Evolutionary conservation across 1,140 invertebrate genomes (phyloP).

Genomic region (Oncopodura yosiiana): DNA sequence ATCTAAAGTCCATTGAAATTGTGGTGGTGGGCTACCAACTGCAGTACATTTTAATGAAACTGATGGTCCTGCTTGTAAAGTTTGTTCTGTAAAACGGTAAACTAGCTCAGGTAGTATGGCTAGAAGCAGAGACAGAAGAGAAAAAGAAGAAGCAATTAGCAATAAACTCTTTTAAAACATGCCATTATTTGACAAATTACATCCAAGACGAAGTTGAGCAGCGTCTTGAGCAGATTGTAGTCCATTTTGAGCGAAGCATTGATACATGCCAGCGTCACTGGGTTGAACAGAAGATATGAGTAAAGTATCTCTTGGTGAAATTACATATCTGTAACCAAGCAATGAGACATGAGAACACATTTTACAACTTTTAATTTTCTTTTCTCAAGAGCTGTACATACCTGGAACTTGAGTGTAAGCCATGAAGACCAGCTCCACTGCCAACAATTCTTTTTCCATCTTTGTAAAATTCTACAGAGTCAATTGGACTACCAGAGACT

Average conservation of each 20-base stretch:
- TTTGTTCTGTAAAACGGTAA: slow-evolving; percentile 82
- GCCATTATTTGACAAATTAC: slow-evolving; percentile 45
- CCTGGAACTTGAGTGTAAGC: no score
- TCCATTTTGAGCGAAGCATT: slow-evolving; percentile 76
- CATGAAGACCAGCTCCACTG: neutral
- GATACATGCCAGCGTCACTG: slow-evolving; percentile 77
- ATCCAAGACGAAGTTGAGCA: slow-evolving; percentile 69
- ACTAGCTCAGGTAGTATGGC: slow-evolving; percentile 73
- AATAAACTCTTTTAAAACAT: neutral
- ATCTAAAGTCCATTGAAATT: slow-evolving; percentile 78
- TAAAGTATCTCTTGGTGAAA: slow-evolving; percentile 39
- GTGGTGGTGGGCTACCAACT: slow-evolving; percentile 79
- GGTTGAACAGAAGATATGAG: slow-evolving; percentile 59
- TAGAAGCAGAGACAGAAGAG: slow-evolving; percentile 39
- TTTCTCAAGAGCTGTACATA: slow-evolving; percentile 36
- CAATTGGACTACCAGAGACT: slow-evolving; percentile 69
- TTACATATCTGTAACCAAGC: slow-evolving; percentile 26
- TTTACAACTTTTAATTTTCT: slow-evolving; percentile 37
- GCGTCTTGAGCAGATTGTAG: slow-evolving; percentile 74
- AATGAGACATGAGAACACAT: neutral
- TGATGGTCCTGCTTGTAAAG: slow-evolving; percentile 72
- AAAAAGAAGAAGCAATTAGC: neutral
- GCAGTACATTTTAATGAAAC: slow-evolving; percentile 84
- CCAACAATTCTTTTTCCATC: slow-evolving; percentile 50
- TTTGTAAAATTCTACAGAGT: slow-evolving; percentile 70